Percentiles rank a stretch among this genome's conserved stretches.
These are phyloP conservation scores for Drosophila melanica DNA, from an alignment of 1,140 invertebrate species.

Conservation along the genomic window DNA sequence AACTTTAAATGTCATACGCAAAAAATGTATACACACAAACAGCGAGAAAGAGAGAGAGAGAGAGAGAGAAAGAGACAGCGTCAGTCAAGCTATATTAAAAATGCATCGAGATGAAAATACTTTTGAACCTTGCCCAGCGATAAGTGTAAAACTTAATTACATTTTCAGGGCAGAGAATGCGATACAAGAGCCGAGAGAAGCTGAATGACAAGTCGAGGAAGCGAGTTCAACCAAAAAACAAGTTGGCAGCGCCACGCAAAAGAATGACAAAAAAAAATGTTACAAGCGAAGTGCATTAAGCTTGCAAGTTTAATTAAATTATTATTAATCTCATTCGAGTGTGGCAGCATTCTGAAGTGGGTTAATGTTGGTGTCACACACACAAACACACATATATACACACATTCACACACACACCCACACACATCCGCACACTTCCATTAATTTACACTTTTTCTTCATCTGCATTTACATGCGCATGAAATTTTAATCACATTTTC, in stretches of 20 bases:
- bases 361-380: constrained; percentile 6
- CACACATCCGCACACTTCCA: constrained; percentile 6
- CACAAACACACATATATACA: background rate
- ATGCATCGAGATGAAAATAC: constrained; percentile 22
- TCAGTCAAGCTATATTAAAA: constrained; percentile 24
- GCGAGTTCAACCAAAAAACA: constrained; percentile 18
- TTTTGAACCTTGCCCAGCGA: constrained; percentile 31
- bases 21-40: constrained; percentile 9
- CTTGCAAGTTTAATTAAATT: constrained; percentile 76
- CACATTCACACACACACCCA: background rate
- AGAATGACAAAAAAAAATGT: constrained; percentile 32
- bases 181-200: background rate
- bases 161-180: constrained; percentile 52
- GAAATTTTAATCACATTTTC: constrained; percentile 58
- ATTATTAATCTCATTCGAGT: constrained; percentile 76
- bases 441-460: constrained; percentile 31
- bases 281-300: constrained; percentile 77
- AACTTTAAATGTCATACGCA: constrained; percentile 54
- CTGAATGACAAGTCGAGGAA: background rate
- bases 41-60: background rate
- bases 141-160: constrained; percentile 78
- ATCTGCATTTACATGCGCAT: constrained; percentile 52
- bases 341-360: constrained; percentile 1
- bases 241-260: constrained; percentile 34
- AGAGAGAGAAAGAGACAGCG: background rate